Base-by-base conservation (phyloP, 2,888 invertebrate genomes). In the Pyrocoelia pectoralis region DNA sequence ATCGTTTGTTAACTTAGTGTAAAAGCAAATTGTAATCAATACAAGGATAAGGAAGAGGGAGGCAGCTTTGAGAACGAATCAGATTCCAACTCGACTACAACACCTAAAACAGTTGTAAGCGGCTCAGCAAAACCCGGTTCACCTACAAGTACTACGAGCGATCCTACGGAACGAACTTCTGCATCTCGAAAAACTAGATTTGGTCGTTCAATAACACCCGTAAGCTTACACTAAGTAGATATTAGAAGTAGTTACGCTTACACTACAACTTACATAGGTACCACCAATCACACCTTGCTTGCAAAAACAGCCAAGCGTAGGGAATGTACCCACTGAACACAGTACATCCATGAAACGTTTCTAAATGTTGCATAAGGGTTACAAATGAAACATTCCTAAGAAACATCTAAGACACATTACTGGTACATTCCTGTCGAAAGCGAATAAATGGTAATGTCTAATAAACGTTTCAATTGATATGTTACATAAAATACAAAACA, bases 1-100 rank as follows among this genome's bases (percentile, higher is more conserved):
- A n/a, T n/a, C n/a, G n/a, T n/a, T n/a, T n/a, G n/a, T n/a, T n/a
- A 14, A 29, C 24, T 13, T 4, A 12, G 1, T 14, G 2, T 15
- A 1, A 51, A 51, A 12, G 6, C 9, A 14, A 28, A 4, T 8
- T 15, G 3, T 13, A 13, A 9, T 14, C n/a, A 51, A 12, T 1
- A 33, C 10, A 12, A 81, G 78, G 83, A 83, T 70, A 83, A 82
- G 75, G 84, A 85, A 73, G 85, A 85, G 68, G 82, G 87, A 66
- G 88, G 88, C 72, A 86, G 86, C 77, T 86, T 88, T 78, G 91
- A 90, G 51, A 89, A 89, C 66, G 90, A 92, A 80, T 89, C 92
- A 8, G 92, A 93, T 81, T 90, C 91, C 5, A 90, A 89, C 77
- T 89, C 91, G 19, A 90, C 90, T 14, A 88, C 88, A 10, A 89